Percentiles rank a stretch among this genome's conserved stretches.
Conservation (phyloP, 2,113 vertebrate species). For the Brachyhypopomus occidentalis region DNA sequence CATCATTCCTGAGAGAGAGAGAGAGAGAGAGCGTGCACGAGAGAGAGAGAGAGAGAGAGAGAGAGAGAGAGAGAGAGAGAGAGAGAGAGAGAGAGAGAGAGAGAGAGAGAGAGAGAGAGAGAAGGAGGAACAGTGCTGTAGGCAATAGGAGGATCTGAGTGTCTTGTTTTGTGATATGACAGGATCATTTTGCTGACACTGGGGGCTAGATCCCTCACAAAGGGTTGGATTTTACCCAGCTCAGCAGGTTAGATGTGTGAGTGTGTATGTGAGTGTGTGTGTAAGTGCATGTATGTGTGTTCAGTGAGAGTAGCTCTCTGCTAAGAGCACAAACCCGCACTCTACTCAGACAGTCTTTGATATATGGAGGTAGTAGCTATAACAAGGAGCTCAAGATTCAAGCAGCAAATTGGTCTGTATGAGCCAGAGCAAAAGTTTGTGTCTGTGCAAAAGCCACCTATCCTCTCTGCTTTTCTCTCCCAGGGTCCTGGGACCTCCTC, state of each 20-base stretch:
- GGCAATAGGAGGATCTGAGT: constrained; percentile 43
- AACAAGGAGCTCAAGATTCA: constrained; percentile 12
- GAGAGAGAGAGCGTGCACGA: not conserved
- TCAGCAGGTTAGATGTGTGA: constrained; percentile 30
- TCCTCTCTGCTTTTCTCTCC: no score
- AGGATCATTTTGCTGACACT: constrained; percentile 51
- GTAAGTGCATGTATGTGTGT: constrained; percentile 14
- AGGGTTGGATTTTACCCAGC: constrained; percentile 30
- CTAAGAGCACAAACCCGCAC: not conserved
- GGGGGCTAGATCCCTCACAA: constrained; percentile 38
- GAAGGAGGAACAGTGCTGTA: constrained; percentile 19
- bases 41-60: not conserved
- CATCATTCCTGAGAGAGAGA: not conserved
- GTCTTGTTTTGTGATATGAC: constrained; percentile 51
- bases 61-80: not conserved
- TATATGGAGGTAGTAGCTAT: constrained; percentile 10
- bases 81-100: not conserved
- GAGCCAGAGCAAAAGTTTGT: not conserved
- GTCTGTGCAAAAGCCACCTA: not conserved
- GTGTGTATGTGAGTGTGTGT: constrained; percentile 20
- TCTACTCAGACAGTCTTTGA: constrained; percentile 39
- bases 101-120: not conserved
- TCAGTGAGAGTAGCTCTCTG: constrained; percentile 17
- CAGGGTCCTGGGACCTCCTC: no score
- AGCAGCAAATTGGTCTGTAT: not conserved